Percentiles rank a stretch among this genome's conserved stretches.
These are phyloP conservation scores for Thryonomys swinderianus DNA, from an alignment of 2,113 vertebrate genomes.

Conservation along the genomic window DNA sequence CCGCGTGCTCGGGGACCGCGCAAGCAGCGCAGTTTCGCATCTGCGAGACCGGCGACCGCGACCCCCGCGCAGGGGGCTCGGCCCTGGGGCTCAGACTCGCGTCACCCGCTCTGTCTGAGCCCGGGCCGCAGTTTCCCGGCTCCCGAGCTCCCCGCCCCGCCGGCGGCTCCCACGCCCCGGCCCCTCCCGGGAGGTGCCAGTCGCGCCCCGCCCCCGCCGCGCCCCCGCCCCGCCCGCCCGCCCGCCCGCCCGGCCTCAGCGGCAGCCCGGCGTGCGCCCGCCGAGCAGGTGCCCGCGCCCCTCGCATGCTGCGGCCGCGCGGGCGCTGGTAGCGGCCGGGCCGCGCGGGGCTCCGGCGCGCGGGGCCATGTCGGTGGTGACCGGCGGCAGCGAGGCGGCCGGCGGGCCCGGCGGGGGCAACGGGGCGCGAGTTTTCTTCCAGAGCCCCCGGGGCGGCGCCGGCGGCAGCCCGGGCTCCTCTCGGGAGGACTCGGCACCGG, in stretches of 20 bases:
- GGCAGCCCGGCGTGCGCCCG: neutral
- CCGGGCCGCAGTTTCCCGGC: neutral
- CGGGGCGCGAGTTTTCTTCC: slow-evolving; percentile 93
- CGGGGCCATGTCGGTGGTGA: slow-evolving; percentile 82
- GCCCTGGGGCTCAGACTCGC: neutral
- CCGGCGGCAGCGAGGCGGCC: slow-evolving; percentile 84
- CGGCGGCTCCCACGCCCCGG: slow-evolving; percentile 6
- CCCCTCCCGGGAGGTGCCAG: neutral
- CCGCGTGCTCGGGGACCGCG: neutral
- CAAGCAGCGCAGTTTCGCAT: neutral
- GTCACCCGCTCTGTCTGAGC: accelerated
- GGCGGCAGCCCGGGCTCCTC: slow-evolving; percentile 79
- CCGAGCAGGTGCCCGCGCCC: slow-evolving; percentile 72
- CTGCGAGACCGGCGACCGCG: neutral
- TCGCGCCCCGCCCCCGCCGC: slow-evolving; percentile 41
- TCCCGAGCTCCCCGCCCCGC: neutral
- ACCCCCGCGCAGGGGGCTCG: neutral
- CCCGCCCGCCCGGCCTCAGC: neutral
- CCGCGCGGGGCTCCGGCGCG: slow-evolving; percentile 24
- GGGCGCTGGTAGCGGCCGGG: slow-evolving; percentile 58
- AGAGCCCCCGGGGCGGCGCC: slow-evolving; percentile 89
- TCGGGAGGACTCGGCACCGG: slow-evolving; percentile 87
- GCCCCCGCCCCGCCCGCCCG: slow-evolving; percentile 55
- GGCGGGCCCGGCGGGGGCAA: slow-evolving; percentile 79
- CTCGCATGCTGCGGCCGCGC: slow-evolving; percentile 52